Conservation (phyloP, 2,113 vertebrate species). For the Aleadryas rufinucha region DNA sequence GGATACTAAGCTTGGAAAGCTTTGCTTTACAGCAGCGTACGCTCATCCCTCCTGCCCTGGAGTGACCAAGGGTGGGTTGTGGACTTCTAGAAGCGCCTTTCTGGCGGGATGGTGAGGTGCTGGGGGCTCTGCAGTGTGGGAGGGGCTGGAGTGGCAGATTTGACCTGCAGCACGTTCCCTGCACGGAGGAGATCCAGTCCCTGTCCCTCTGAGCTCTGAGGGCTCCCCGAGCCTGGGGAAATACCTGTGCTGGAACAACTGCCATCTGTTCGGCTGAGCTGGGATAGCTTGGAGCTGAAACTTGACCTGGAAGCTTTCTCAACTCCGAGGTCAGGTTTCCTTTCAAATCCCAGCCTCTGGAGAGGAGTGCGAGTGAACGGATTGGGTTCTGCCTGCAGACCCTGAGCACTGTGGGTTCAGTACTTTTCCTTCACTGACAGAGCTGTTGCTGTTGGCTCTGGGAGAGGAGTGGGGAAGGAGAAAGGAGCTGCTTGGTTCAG, state of each 20-base stretch:
- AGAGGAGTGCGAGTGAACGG: neutral
- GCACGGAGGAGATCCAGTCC: neutral
- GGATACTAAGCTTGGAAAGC: neutral
- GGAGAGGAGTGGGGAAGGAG: neutral
- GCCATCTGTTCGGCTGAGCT: neutral
- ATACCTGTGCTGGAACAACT: neutral
- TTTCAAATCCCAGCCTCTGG: neutral
- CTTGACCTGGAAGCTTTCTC: conserved; percentile 39
- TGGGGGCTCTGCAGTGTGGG: neutral
- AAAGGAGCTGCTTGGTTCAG: neutral
- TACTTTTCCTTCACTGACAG: neutral
- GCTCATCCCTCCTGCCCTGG: accelerated
- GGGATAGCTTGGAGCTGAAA: neutral
- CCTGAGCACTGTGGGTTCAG: neutral
- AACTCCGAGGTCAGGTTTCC: neutral
- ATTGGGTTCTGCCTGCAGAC: neutral
- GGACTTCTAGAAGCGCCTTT: neutral
- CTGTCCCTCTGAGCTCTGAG: neutral
- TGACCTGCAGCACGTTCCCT: accelerated
- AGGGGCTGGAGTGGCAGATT: accelerated
- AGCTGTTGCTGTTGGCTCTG: neutral
- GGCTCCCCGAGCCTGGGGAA: neutral
- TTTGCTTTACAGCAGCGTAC: accelerated
- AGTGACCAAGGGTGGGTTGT: accelerated
- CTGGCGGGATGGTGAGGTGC: neutral